Base-by-base conservation (phyloP, 1,140 invertebrate species). In the Harlomillsia oculata region DNA sequence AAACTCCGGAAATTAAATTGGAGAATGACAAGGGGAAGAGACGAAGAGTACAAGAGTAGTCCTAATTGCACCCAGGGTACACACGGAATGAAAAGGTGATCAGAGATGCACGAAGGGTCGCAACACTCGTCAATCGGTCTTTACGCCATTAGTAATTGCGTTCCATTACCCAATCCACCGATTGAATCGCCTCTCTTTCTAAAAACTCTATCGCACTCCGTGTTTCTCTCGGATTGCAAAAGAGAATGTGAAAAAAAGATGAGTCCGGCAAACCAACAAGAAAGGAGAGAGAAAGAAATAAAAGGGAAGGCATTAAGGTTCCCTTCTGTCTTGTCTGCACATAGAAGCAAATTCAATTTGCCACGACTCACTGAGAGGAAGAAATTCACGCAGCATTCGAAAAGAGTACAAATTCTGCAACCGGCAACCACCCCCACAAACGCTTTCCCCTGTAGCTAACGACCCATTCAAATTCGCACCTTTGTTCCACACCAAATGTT, bases 211-310 rank as follows among this genome's bases (percentile, higher is more conserved):
- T n/a, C n/a, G n/a, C n/a, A n/a, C n/a, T n/a, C n/a, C n/a, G n/a
- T n/a, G n/a, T n/a, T n/a, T n/a, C n/a, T n/a, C n/a, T n/a, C n/a
- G 37, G 60, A 56, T 59, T 58, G 46, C 64, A 64, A 45, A 59
- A 41, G 48, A 56, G 29, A 44, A 60, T 43, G 32, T 34, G 29
- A 29, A 6, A 28, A 28, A n/a, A 34, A 28, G 48, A 36, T 32
- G 34, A 29, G 28, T 40, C 34, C 37, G 23, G 50, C 25, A 40
- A 46, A 43, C 45, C 23, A n/a, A 62, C 53, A 48, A 43, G n/a
- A 11, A 30, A 55, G 20, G 40, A 53, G 39, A 26, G 34, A 25
- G 39, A 54, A 56, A n/a, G 60, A 62, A 54, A 55, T 64, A 30
- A 53, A 59, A 53, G 54, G 56, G 36, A 49, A 43, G 59, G 59